These are phyloP conservation scores for Venustaconcha ellipsiformis DNA, from an alignment of 1,140 invertebrate species.

Conservation along the genomic window DNA sequence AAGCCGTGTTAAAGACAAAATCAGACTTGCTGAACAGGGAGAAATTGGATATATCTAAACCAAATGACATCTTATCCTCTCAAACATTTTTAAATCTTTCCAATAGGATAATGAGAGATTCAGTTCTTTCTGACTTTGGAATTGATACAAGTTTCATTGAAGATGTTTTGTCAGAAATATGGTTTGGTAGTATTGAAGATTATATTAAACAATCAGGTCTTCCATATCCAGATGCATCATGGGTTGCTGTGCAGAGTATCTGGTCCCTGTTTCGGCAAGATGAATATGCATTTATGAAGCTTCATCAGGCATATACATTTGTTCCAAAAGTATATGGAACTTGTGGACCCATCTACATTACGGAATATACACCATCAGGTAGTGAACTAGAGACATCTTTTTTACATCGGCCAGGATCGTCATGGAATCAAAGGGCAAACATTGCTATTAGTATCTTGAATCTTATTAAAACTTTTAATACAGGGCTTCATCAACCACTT, in stretches of 20 bases:
- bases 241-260: slow-evolving; percentile 72
- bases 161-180: slow-evolving; percentile 43
- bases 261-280: slow-evolving; percentile 77
- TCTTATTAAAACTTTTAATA: slow-evolving; percentile 74
- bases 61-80: slow-evolving; percentile 9
- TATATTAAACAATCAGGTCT: slow-evolving; percentile 28
- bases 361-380: slow-evolving; percentile 72
- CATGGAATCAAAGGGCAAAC: slow-evolving; percentile 67
- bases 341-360: slow-evolving; percentile 76
- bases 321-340: slow-evolving; percentile 78
- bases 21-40: slow-evolving; percentile 8
- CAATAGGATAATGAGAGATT: slow-evolving; percentile 30
- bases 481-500: slow-evolving; percentile 72
- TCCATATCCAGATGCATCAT: slow-evolving; percentile 2
- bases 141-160: slow-evolving; percentile 16
- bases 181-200: slow-evolving; percentile 36
- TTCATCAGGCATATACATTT: slow-evolving; percentile 74
- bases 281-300: slow-evolving; percentile 76
- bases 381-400: slow-evolving; percentile 57
- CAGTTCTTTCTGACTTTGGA: slow-evolving; percentile 19
- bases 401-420: slow-evolving; percentile 61
- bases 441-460: slow-evolving; percentile 75
- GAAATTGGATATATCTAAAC: slow-evolving; percentile 2
- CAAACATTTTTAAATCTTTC: slow-evolving; percentile 13
- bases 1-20: slow-evolving; percentile 41